Percentiles rank a stretch among this genome's conserved stretches.
phyloP scores from a whole-genome alignment of 2,113 vertebrate genomes.

The Oryctolagus cuniculus region mOryCun1.1 NC_091449.1:64816001-64816500 shows the following conservation, averaged over 20 bases:
- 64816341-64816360: background rate
- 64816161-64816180: background rate
- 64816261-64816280: no score
- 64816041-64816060: background rate
- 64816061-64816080: background rate
- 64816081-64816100: no score
- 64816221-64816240: background rate
- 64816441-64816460: no score
- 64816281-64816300: no score
- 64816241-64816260: background rate
- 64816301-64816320: background rate
- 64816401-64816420: no score
- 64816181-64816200: background rate
- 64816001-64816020: background rate
- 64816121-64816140: background rate
- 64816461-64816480: background rate
- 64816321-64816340: background rate
- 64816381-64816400: background rate
- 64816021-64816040: background rate
- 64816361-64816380: background rate
- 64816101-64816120: rapidly evolving
- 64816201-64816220: background rate
- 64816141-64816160: no score
- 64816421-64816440: background rate
- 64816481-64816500: rapidly evolving